A percentile compares a stretch with the other conserved stretches of the same genome.
These are phyloP conservation scores for Coenobita brevimanus DNA, from an alignment of 1,140 invertebrate genomes.

Conservation along the genomic window DNA sequence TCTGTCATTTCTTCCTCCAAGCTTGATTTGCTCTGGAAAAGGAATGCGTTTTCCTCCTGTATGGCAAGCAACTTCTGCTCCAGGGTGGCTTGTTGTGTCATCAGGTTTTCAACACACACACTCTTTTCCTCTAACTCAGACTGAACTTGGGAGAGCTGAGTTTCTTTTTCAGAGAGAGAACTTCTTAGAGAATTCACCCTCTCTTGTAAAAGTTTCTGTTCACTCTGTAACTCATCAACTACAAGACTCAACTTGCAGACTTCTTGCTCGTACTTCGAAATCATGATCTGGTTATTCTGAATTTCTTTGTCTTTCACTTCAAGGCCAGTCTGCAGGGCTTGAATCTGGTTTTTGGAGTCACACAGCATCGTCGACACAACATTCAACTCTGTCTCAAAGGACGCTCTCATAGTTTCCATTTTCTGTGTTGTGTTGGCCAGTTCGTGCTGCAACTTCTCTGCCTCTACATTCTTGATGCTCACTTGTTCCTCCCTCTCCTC, in stretches of 20 bases:
- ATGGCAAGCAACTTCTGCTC: constrained; percentile 30
- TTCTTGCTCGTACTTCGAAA: constrained; percentile 66
- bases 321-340: not conserved
- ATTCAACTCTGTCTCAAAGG: constrained; percentile 69
- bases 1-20: constrained; percentile 37
- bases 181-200: not conserved
- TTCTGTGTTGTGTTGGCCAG: constrained; percentile 45
- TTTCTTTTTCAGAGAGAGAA: constrained; percentile 42
- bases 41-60: constrained; percentile 30
- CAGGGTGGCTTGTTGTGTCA: not conserved
- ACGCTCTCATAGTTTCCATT: constrained; percentile 71
- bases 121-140: constrained; percentile 35
- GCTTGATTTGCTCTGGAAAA: not conserved
- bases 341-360: constrained; percentile 68
- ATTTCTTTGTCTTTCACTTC: constrained; percentile 53
- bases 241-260: constrained; percentile 46
- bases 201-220: constrained; percentile 11
- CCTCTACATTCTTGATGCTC: constrained; percentile 25
- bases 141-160: not conserved
- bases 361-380: constrained; percentile 70
- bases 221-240: constrained; percentile 25
- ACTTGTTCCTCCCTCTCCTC: constrained; percentile 63
- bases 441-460: constrained; percentile 60
- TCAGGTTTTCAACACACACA: constrained; percentile 17
- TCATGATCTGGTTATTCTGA: constrained; percentile 54